These are phyloP conservation scores for Zaprionus obscuricornis DNA, from an alignment of 2,888 invertebrate genomes.

Conservation along the genomic window DNA sequence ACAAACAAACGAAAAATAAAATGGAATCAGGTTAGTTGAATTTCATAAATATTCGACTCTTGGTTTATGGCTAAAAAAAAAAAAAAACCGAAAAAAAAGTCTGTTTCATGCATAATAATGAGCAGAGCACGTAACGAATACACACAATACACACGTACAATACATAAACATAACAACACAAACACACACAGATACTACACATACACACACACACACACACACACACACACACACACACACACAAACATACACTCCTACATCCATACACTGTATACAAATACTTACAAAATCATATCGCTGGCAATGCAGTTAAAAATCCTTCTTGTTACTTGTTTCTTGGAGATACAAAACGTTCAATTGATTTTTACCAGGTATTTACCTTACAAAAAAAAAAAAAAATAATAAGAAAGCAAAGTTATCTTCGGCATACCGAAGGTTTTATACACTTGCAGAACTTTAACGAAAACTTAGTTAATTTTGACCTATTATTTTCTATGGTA, in stretches of 20 bases:
- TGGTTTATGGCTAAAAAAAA: conserved; percentile 28
- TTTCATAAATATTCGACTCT: conserved; percentile 32
- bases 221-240: conserved; percentile 11
- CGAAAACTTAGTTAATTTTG: too few relatives aligned
- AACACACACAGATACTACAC: too few relatives aligned
- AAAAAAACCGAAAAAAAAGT: too few relatives aligned
- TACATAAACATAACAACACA: conserved; percentile 6
- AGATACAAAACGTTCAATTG: conserved; percentile 48
- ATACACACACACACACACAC: not conserved
- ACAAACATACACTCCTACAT: conserved; percentile 1
- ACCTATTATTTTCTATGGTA: too few relatives aligned
- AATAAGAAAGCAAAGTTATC: too few relatives aligned
- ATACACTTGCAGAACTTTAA: too few relatives aligned
- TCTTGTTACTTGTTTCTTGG: conserved; percentile 48
- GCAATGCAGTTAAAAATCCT: conserved; percentile 41
- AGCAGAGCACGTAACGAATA: too few relatives aligned
- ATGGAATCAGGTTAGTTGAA: conserved; percentile 46
- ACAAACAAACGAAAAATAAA: not conserved
- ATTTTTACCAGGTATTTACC: conserved; percentile 55
- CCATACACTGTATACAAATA: conserved; percentile 14
- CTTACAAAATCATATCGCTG: conserved; percentile 42
- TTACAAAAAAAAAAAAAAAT: conserved; percentile 11
- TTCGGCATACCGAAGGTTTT: too few relatives aligned
- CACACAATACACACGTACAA: too few relatives aligned
- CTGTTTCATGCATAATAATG: too few relatives aligned